Conservation (phyloP, 2,797 vertebrate species). For the Rhinatrema bivittatum region DNA sequence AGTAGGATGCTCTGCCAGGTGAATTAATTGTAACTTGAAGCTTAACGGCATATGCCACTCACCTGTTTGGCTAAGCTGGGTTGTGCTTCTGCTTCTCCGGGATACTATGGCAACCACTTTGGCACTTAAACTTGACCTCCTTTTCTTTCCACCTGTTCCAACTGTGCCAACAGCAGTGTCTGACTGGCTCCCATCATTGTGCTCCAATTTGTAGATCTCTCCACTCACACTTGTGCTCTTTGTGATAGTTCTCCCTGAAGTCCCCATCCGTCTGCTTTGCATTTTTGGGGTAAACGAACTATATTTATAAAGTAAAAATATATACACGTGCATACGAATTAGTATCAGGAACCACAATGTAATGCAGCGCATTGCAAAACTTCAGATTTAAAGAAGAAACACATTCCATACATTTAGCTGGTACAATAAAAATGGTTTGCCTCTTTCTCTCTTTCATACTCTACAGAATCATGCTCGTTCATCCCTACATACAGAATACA, state of each 20-base stretch:
- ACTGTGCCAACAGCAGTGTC: conserved; percentile 90
- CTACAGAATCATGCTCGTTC: too few species aligned
- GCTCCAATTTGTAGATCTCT: conserved; percentile 88
- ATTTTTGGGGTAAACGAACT: conserved; percentile 73
- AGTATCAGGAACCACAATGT: conserved; percentile 18
- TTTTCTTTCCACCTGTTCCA: conserved; percentile 83
- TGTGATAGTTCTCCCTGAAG: conserved; percentile 79
- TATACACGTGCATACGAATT: conserved; percentile 53
- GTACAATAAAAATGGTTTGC: too few species aligned
- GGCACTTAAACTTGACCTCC: conserved; percentile 89
- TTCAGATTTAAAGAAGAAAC: not conserved
- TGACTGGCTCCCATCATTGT: conserved; percentile 92
- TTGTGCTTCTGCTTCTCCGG: conserved; percentile 90
- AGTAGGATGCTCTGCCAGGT: too few species aligned
- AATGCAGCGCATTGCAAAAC: conserved; percentile 18
- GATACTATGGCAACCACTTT: conserved; percentile 93
- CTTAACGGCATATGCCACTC: too few species aligned
- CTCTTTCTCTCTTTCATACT: too few species aligned
- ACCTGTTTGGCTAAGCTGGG: conserved; percentile 91
- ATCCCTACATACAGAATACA: too few species aligned
- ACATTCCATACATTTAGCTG: too few species aligned
- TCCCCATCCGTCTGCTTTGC: conserved; percentile 81
- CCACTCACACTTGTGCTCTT: conserved; percentile 95
- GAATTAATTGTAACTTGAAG: too few species aligned
- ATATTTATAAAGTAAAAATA: conserved; percentile 65